Evolutionary conservation across 2,797 vertebrate genomes (phyloP).

Genomic region (Rhyacichthys aspro): DNA sequence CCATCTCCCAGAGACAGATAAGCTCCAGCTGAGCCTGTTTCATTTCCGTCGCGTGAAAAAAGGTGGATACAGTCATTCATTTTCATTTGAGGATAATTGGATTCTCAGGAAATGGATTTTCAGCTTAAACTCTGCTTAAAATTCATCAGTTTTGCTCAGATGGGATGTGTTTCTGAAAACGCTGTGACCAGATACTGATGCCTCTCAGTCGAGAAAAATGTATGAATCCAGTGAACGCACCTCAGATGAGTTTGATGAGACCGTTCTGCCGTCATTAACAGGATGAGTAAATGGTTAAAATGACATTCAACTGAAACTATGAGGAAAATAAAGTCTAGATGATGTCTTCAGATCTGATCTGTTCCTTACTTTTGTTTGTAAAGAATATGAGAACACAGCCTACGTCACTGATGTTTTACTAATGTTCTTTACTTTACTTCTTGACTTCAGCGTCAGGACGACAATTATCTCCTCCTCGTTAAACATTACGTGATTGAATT

Average conservation of each 20-base stretch:
- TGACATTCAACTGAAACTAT: too few relatives aligned
- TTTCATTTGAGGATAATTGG: constrained; percentile 54
- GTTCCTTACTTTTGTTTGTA: too few relatives aligned
- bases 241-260: neutral
- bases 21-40: constrained; percentile 37
- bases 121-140: constrained; percentile 18
- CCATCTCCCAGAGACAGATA: constrained; percentile 45
- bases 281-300: too few relatives aligned
- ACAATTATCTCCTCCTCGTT: too few relatives aligned
- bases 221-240: neutral
- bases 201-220: neutral
- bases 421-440: too few relatives aligned
- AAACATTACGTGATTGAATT: too few relatives aligned
- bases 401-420: too few relatives aligned
- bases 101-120: constrained; percentile 50
- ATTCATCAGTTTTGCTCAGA: constrained; percentile 6
- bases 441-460: too few relatives aligned
- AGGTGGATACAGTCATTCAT: constrained; percentile 27
- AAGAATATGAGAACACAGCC: too few relatives aligned
- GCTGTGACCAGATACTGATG: neutral
- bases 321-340: too few relatives aligned
- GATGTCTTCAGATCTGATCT: too few relatives aligned
- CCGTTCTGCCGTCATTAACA: constrained; percentile 22
- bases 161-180: constrained; percentile 13
- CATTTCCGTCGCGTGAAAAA: constrained; percentile 39